Evolutionary conservation across 2,113 vertebrate species (phyloP).

Genomic region (Australoheros scitulus): DNA sequence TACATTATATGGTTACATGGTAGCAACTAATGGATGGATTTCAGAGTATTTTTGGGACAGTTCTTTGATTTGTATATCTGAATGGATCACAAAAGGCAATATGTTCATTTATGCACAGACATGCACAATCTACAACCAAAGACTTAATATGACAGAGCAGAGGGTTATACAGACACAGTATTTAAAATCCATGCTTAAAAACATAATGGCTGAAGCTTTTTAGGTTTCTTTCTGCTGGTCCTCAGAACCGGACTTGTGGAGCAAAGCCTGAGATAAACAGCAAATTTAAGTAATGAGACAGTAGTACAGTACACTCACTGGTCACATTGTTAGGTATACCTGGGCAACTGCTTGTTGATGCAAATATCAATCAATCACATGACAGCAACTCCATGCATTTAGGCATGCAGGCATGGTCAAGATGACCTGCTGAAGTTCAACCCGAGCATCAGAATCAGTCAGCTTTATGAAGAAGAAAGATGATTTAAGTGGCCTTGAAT

Average conservation of each 20-base stretch:
- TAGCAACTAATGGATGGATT: background rate
- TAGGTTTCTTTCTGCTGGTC: constrained; percentile 10
- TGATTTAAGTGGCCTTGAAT: background rate
- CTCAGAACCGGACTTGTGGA: background rate
- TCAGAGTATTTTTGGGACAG: background rate
- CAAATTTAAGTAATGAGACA: background rate
- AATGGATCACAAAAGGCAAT: constrained; percentile 4
- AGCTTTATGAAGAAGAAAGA: background rate
- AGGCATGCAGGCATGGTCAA: background rate
- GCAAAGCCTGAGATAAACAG: constrained; percentile 5
- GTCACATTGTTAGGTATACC: background rate
- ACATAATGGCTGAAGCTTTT: background rate
- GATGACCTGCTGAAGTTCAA: background rate
- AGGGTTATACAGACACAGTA: background rate
- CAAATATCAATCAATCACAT: background rate
- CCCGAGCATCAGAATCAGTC: background rate
- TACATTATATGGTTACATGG: background rate
- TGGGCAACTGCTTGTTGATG: background rate
- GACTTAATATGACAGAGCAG: background rate
- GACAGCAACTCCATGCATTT: background rate
- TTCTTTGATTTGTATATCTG: background rate
- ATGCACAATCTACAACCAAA: background rate
- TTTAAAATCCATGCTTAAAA: background rate
- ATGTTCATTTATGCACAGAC: background rate
- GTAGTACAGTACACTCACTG: background rate